A percentile compares a stretch with the other conserved stretches of the same genome.
Conservation (phyloP, 1,140 invertebrate species). For the Halictus rubicundus region DNA sequence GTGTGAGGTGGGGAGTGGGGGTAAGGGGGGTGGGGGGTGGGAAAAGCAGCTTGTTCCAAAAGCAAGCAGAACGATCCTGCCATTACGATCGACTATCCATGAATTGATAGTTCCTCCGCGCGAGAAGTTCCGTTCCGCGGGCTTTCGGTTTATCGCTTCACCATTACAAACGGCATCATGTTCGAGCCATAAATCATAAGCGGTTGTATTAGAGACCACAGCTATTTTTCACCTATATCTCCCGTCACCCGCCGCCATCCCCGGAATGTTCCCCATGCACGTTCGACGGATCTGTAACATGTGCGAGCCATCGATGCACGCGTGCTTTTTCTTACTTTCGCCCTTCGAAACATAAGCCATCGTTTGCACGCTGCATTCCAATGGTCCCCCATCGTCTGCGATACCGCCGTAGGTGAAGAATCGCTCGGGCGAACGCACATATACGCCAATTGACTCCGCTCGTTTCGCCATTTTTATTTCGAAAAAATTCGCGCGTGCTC, state of each 20-base stretch:
- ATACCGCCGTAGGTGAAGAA: too few relatives aligned
- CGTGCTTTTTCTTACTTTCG: constrained; percentile 2
- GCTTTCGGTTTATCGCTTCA: constrained; percentile 45
- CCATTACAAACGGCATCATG: constrained; percentile 48
- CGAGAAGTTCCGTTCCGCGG: constrained; percentile 28
- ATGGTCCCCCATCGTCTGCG: too few relatives aligned
- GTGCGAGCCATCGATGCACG: constrained; percentile 25
- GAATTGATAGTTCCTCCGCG: constrained; percentile 31
- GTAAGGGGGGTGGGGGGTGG: too few relatives aligned
- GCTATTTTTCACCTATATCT: constrained; percentile 44
- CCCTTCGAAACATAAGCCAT: neutral
- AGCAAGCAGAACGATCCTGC: neutral
- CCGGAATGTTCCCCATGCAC: constrained; percentile 19
- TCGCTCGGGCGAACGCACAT: too few relatives aligned
- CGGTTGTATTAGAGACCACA: constrained; percentile 22
- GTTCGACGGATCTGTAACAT: constrained; percentile 35
- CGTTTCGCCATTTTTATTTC: too few relatives aligned
- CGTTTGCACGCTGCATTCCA: too few relatives aligned
- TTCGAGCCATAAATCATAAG: constrained; percentile 38
- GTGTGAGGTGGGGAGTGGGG: too few relatives aligned
- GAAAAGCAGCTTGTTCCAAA: neutral
- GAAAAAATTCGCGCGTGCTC: too few relatives aligned
- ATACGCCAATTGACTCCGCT: too few relatives aligned
- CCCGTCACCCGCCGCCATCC: constrained; percentile 12
- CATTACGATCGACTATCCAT: constrained; percentile 12